Conservation (phyloP, 2,797 vertebrate species). For the Moxostoma hubbsi region DNA sequence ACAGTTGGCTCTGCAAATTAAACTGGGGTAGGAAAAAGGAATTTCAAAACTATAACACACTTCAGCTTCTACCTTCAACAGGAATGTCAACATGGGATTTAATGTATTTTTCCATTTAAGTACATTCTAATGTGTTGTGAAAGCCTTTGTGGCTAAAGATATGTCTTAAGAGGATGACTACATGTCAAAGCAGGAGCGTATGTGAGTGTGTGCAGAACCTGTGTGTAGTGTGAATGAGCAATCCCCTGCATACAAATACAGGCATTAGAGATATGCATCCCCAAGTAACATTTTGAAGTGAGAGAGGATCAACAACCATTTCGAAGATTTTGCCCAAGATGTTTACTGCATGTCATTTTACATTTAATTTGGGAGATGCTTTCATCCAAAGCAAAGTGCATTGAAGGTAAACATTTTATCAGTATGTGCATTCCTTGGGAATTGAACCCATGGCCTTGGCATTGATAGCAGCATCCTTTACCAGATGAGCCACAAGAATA, state of each 20-base stretch:
- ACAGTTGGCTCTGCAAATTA: no score
- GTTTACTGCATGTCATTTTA: not conserved
- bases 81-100: not conserved
- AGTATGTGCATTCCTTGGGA: not conserved
- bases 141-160: constrained; percentile 1
- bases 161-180: constrained; percentile 1
- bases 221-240: not conserved
- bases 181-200: no score
- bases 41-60: no score
- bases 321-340: not conserved
- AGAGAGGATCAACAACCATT: not conserved
- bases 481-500: not conserved
- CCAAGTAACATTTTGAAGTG: constrained; percentile 6
- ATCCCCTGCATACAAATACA: constrained; percentile 34
- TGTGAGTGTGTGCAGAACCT: constrained; percentile 1
- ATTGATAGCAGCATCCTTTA: not conserved
- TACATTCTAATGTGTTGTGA: constrained; percentile 9
- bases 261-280: constrained; percentile 7
- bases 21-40: no score
- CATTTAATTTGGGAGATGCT: not conserved
- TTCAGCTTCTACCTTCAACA: not conserved
- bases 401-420: not conserved
- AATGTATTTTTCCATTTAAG: constrained; percentile 9
- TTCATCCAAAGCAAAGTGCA: not conserved
- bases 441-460: not conserved